phyloP scores from a whole-genome alignment of 2,797 vertebrate genomes.

The Tokudaia muenninki region DNA sequence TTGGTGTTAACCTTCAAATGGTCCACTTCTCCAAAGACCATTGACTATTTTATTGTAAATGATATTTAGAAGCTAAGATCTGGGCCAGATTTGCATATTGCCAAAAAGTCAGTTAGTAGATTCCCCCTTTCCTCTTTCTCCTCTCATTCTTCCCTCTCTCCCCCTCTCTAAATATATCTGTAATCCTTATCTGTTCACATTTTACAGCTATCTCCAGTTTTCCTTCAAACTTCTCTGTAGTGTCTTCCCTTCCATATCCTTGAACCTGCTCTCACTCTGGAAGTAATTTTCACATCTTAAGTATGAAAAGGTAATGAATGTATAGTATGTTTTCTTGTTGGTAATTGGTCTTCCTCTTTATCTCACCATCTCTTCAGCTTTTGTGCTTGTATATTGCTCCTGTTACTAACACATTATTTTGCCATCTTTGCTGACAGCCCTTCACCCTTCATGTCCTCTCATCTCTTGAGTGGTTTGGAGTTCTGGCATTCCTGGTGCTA shows the following conservation, averaged over 20 bases:
- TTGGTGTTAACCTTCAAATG: not conserved
- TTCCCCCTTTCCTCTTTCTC: not conserved
- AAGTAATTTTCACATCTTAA: not conserved
- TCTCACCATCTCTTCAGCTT: not conserved
- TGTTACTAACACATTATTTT: not conserved
- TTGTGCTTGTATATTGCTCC: not conserved
- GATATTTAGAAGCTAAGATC: constrained; percentile 24
- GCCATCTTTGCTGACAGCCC: not conserved
- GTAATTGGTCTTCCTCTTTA: not conserved
- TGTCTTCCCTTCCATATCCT: not conserved
- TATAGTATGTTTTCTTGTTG: not conserved
- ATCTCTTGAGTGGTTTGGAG: not conserved
- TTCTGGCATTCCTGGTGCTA: not conserved
- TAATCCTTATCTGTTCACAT: not conserved
- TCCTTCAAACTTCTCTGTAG: constrained; percentile 8
- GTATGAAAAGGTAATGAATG: not conserved
- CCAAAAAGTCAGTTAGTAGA: not conserved
- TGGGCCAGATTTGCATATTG: not conserved
- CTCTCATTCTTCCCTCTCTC: not conserved
- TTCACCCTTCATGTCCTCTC: not conserved
- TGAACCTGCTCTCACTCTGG: not conserved
- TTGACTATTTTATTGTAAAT: not conserved
- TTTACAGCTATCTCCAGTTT: constrained; percentile 36
- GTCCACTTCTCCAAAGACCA: not conserved
- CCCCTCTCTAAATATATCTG: not conserved